Evolutionary conservation across 2,797 vertebrate species (phyloP), one percentile per base, ranked within the genome.

Genomic region (Dallia pectoralis): DNA sequence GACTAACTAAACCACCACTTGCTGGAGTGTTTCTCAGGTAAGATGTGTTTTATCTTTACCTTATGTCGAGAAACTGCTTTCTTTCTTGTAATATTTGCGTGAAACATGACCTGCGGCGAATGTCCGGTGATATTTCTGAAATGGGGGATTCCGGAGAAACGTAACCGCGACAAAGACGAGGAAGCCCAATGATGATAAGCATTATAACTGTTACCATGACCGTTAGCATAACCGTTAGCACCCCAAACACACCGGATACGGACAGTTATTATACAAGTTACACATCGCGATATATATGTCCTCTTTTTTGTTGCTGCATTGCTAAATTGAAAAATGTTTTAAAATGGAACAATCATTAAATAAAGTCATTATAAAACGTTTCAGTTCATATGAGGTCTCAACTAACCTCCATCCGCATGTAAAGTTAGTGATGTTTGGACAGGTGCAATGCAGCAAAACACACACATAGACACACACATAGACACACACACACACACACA

Each of bases 381-480:
- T 29, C 61, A 63, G 62, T 64, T 64, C 30, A 32, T 1, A 8
- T 64, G 29, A 30, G 29, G 81, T 77, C 87, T 68, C 64, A 82
- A 79, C 71, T 76, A 72, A 77, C 66, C 30, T 77, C 80, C 82
- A 86, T 81, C 69, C 80, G 44, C 74, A 44, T 70, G 30, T 62
- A 80, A 90, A 91, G 83, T 91, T 90, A 65, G 76, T 77, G 68
- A 79, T 53, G 27, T 85, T 49, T 64, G 70, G 22, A 69, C 85
- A 90, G 91, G 90, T 92, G 91, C 91, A 91, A 89, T 92, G 91
- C 91, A 92, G 90, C 87, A 92, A 87, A 87, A 75, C 9, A 12
- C 40, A n/a, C n/a, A n/a, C n/a, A n/a, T n/a, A n/a, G n/a, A n/a
- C n/a, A n/a, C n/a, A n/a, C n/a, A n/a, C n/a, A n/a, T n/a, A n/a